A percentile compares a stretch with the other conserved stretches of the same genome.
Evolutionary conservation across 1,140 invertebrate genomes (phyloP).

Genomic region (Anoplophora glabripennis): DNA sequence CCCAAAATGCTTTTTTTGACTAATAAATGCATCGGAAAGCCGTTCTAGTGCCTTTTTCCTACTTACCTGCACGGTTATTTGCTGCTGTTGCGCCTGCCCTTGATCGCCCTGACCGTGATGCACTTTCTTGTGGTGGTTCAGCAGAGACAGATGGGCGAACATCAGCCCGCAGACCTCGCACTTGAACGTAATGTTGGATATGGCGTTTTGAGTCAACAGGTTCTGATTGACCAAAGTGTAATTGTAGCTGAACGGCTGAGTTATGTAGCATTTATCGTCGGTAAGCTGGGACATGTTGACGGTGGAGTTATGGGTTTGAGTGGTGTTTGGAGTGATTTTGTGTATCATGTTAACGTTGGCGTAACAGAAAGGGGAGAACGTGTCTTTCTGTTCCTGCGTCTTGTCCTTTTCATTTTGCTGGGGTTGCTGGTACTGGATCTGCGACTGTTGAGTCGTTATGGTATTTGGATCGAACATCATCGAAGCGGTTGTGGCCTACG

Average conservation of each 20-base stretch:
- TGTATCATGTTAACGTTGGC: conserved; percentile 66
- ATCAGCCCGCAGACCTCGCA: conserved; percentile 81
- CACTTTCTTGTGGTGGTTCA: conserved; percentile 80
- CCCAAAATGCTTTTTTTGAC: no score
- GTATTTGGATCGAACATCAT: conserved; percentile 48
- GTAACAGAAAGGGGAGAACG: conserved; percentile 66
- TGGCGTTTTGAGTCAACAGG: conserved; percentile 64
- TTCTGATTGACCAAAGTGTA: conserved; percentile 59
- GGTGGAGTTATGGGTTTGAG: conserved; percentile 52
- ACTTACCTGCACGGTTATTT: conserved; percentile 54
- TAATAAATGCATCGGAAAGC: no score
- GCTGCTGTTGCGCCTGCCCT: conserved; percentile 53
- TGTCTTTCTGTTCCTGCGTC: conserved; percentile 45
- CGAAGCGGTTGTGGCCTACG: background rate
- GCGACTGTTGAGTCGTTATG: conserved; percentile 45
- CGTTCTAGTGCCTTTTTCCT: no score
- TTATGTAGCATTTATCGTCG: conserved; percentile 68
- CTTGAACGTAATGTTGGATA: conserved; percentile 78
- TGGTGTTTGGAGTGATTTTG: conserved; percentile 53
- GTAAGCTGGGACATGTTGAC: conserved; percentile 64
- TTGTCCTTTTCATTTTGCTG: conserved; percentile 39
- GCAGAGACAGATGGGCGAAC: conserved; percentile 71
- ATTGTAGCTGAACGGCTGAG: conserved; percentile 68
- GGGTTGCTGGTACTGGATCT: conserved; percentile 42
- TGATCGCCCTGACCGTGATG: conserved; percentile 58